Percentiles rank a stretch among this genome's conserved stretches.
These are phyloP conservation scores for Ciconia boyciana DNA, from an alignment of 2,113 vertebrate species.

Conservation along the genomic window DNA sequence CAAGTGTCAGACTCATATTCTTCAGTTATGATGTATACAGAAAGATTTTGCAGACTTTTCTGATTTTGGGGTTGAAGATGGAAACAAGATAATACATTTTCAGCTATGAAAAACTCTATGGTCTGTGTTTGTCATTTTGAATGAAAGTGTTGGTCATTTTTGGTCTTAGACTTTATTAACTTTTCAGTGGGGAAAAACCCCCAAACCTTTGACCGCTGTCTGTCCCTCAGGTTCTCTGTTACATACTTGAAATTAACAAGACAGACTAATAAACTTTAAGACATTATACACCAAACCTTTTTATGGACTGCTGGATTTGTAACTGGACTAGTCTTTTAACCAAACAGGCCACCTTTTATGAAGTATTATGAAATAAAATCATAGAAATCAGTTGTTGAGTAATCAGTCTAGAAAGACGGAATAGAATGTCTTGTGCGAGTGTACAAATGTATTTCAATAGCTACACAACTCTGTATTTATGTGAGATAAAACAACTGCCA, in stretches of 20 bases:
- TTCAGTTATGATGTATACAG: background rate
- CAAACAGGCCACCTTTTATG: background rate
- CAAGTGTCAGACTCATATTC: background rate
- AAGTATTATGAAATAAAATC: background rate
- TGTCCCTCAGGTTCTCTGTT: background rate
- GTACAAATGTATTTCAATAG: background rate
- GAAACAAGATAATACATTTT: background rate
- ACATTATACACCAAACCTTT: background rate
- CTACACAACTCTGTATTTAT: background rate
- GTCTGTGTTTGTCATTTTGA: background rate
- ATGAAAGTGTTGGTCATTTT: background rate
- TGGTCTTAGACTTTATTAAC: background rate
- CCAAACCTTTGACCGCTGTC: background rate
- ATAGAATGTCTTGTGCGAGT: background rate
- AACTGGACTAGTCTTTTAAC: background rate
- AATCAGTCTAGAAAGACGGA: background rate
- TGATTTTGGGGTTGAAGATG: background rate
- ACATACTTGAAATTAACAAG: background rate
- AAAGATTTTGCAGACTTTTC: background rate
- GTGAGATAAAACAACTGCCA: background rate
- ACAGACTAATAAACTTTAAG: background rate
- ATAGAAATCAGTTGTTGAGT: background rate
- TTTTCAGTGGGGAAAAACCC: accelerated
- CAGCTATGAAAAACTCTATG: background rate
- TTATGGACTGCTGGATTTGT: background rate